Evolutionary conservation across 2,888 invertebrate species (phyloP), one percentile per base, ranked within the genome.

Genomic region (Hedya salicella): DNA sequence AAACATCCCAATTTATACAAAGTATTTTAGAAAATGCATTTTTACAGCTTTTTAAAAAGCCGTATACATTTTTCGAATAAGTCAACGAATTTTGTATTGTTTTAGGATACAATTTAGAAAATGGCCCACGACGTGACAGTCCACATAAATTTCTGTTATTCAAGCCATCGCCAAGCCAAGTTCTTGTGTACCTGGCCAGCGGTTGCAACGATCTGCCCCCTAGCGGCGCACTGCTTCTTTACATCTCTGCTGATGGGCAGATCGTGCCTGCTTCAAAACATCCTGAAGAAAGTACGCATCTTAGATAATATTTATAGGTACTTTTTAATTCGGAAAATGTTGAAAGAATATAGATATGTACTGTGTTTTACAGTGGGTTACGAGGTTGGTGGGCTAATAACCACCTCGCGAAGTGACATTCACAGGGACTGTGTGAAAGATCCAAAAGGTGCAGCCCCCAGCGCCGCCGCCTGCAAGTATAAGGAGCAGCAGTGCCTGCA

Each of bases 131-230:
- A n/a, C 65, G 66, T 6, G 77, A 78, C 2, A 99, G 98, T 93
- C 98, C 98, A 46, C 98, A 98, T 93, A 99, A 99, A 91, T 98
- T 98, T 93, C 94, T 99, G 76, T 94, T 99, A 75, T 99, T 97
- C 93, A 98, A 98, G 88, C 99, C 99, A 65, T 97, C 98, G 57
- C 95, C 98, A 77, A 97, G 96, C 85, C 98, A 98, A 92, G 95
- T 98, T 66, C 94, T 98, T 85, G 97, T 98, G 70, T 98, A 98
- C 90, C 93, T 99, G 77, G 96, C 97, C 67, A 97, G 95, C 80
- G 97, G 98, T 69, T 98, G 98, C 90, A 97, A 98, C 85, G 98
- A 99, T 88, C 93, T 99, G 74, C 97, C 98, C 9, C 95, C 96
- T 3, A 97, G 97, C 83, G 98, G 98, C 52, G 98, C 97, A 56